These are phyloP conservation scores for Cheilosia pagana DNA, from an alignment of 2,888 invertebrate genomes.

Conservation along the genomic window DNA sequence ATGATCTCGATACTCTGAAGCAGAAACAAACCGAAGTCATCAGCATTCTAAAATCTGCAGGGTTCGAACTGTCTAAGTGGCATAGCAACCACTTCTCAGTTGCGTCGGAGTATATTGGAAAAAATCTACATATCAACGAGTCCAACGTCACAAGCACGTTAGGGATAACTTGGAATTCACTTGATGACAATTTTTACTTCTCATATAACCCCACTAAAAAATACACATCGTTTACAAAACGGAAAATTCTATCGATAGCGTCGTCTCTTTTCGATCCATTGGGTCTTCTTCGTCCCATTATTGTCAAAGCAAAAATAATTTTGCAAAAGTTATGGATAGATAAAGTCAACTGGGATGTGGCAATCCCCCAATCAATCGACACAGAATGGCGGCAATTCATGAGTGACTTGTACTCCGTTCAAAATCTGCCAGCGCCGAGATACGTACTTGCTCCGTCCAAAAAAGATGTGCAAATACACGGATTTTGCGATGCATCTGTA, in stretches of 20 bases:
- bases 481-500: not conserved
- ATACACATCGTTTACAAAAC: conserved; percentile 6
- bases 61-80: conserved; percentile 31
- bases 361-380: conserved; percentile 1
- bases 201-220: conserved; percentile 10
- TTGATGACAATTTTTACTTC: conserved; percentile 44
- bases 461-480: not conserved
- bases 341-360: too few relatives aligned
- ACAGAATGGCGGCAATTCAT: not conserved
- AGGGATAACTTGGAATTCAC: conserved; percentile 47
- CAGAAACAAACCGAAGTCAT: not conserved
- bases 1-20: not conserved
- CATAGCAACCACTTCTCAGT: not conserved
- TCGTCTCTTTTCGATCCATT: conserved; percentile 4
- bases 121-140: conserved; percentile 30
- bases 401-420: not conserved
- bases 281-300: not conserved
- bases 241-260: conserved; percentile 13
- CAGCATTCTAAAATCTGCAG: not conserved
- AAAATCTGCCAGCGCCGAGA: not conserved
- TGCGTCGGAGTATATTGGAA: conserved; percentile 4
- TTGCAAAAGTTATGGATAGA: not conserved
- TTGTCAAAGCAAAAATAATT: not conserved
- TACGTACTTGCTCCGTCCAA: not conserved
- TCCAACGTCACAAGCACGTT: conserved; percentile 46